Base-by-base conservation (phyloP, 1,140 invertebrate genomes). In the Camponotus vicinus region DNA sequence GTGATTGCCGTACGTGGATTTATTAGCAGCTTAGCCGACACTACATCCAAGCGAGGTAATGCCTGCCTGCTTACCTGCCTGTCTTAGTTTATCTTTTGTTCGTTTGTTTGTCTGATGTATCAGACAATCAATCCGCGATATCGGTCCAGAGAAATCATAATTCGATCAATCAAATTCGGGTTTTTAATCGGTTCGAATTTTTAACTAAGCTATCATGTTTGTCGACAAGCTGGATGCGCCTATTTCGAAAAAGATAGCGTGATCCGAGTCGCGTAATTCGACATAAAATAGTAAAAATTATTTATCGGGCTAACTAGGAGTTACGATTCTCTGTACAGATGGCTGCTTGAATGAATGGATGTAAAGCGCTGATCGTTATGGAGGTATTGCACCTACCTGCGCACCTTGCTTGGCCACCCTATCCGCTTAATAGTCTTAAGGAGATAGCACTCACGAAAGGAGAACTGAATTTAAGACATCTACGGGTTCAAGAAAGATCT, bases 1-100 rank as follows among this genome's bases (percentile, higher is more conserved):
- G 94, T 95, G 92, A 95, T 95, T 93, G 93, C 92, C 90, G 92
- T 94, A 94, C 93, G 93, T 94, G 94, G 93, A 95, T 95, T 95
- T 94, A 94, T 94, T 93, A 95, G 91, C 92, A 95, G 92, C 79
- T 83, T 83, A 91, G 93, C 94, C 88, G 93, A 93, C 93, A 94
- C 91, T 80, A 94, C 93, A 86, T 94, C 93, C 88, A 95, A 95
- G 88, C 92, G 94, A 95, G 95, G 95, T 95, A 95, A 95, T 69
- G 77, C 76, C 86, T 90, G 64, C 45, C 71, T 77, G 21, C 34
- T 40, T 77, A 45, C 34, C 67, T 82, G 52, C 27, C 37, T 86
- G 34, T n/a, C 45, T 73, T 85, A 64, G 2, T 57, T 57, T 57
- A 15, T 61, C 21, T 32, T 21, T 57, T 70, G 34, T 32, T 34